Conservation (phyloP, 2,888 invertebrate species). For the Tinea semifulvella region DNA sequence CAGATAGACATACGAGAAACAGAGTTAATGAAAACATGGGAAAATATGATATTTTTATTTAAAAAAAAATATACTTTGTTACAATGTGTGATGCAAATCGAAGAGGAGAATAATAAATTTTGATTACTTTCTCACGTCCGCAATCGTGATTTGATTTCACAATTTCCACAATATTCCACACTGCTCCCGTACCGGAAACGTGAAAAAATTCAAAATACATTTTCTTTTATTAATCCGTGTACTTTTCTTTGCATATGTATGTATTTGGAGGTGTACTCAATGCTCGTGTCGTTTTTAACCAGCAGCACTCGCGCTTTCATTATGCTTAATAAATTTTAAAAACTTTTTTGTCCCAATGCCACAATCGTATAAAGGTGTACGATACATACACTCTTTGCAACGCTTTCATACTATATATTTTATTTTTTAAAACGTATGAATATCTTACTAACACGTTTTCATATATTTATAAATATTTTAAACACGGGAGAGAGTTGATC, state of each 20-base stretch:
- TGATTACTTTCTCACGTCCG: conserved; percentile 61
- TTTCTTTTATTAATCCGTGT: conserved; percentile 20
- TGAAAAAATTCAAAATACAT: conserved; percentile 49
- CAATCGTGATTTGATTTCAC: conserved; percentile 55
- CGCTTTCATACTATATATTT: no score
- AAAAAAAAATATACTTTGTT: conserved; percentile 34
- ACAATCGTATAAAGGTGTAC: no score
- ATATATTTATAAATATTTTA: no score
- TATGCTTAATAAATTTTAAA: background rate
- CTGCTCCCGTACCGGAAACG: conserved; percentile 38
- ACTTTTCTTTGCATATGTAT: conserved; percentile 11
- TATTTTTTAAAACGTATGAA: no score
- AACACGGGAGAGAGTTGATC: no score
- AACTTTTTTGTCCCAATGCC: background rate
- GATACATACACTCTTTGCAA: no score
- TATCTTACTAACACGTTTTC: no score
- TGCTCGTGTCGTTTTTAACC: no score
- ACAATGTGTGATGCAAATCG: conserved; percentile 42
- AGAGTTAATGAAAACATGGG: no score
- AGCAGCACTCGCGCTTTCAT: background rate
- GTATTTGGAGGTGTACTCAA: no score
- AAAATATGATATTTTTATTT: conserved; percentile 6
- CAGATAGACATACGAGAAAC: no score
- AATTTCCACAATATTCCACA: conserved; percentile 45
- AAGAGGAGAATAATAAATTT: conserved; percentile 59